These are phyloP conservation scores for Ochropleura leucogaster DNA, from an alignment of 2,888 invertebrate genomes.

Conservation along the genomic window DNA sequence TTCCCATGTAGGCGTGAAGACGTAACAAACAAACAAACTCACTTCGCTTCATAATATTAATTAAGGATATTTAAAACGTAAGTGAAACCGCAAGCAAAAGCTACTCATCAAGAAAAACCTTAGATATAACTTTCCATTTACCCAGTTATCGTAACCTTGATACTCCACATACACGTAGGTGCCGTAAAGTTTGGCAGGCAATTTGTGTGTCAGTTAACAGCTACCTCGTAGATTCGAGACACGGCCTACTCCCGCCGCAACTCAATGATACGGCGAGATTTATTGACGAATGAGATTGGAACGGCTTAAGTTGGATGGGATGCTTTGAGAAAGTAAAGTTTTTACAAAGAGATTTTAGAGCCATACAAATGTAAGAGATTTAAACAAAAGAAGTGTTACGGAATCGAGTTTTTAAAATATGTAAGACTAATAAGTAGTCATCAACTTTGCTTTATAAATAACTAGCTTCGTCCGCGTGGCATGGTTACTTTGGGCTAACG, in stretches of 20 bases:
- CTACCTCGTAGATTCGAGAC: conserved; percentile 16
- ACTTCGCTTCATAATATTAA: too few species aligned
- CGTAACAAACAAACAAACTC: too few species aligned
- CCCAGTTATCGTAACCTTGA: conserved; percentile 36
- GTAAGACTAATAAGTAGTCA: too few species aligned
- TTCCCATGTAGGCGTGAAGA: too few species aligned
- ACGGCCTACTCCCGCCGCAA: conserved; percentile 38
- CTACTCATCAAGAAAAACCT: conserved; percentile 13
- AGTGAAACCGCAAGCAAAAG: background rate
- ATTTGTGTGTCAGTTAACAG: conserved; percentile 59
- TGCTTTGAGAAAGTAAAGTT: background rate
- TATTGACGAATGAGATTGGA: conserved; percentile 43
- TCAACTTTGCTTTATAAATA: too few species aligned
- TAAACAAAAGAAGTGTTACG: too few species aligned
- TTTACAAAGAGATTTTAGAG: background rate
- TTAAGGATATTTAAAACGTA: background rate
- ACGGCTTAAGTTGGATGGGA: conserved; percentile 6
- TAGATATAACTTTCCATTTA: conserved; percentile 11
- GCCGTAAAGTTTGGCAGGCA: conserved; percentile 54
- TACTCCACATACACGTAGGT: conserved; percentile 43
- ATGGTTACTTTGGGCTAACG: too few species aligned
- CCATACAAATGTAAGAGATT: background rate
- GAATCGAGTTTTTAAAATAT: too few species aligned
- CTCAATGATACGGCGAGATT: conserved; percentile 51
- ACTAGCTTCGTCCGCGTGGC: too few species aligned